Evolutionary conservation across 2,113 vertebrate species (phyloP).

Genomic region (Caranx melampygus): DNA sequence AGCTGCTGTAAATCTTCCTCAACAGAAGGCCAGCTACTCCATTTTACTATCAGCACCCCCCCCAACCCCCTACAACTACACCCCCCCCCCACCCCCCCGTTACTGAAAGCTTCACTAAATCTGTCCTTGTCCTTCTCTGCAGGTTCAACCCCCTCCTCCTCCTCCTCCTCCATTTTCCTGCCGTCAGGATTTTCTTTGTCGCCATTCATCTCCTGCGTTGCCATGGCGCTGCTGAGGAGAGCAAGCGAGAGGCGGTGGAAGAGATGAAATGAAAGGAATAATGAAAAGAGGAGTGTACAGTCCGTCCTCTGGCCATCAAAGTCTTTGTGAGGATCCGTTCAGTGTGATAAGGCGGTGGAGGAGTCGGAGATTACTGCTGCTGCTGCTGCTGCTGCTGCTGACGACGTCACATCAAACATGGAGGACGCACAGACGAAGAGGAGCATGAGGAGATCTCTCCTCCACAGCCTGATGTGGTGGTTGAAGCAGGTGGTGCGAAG

Average conservation of each 20-base stretch:
- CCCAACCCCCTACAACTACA: neutral
- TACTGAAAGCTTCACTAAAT: constrained; percentile 51
- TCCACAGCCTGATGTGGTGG: neutral
- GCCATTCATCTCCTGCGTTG: constrained; percentile 60
- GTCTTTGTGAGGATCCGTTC: constrained; percentile 32
- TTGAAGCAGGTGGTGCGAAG: neutral
- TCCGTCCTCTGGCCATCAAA: constrained; percentile 19
- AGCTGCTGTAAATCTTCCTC: constrained; percentile 36
- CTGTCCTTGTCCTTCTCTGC: constrained; percentile 39
- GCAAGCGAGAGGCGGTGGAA: constrained; percentile 32
- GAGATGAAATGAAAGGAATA: constrained; percentile 27
- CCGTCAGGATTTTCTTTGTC: constrained; percentile 59
- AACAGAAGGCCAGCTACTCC: constrained; percentile 2
- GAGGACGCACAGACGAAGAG: constrained; percentile 24
- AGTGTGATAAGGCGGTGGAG: constrained; percentile 12
- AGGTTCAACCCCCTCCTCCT: constrained; percentile 35
- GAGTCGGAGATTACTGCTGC: constrained; percentile 30
- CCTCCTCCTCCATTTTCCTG: constrained; percentile 50
- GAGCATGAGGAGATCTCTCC: constrained; percentile 38
- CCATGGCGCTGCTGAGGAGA: constrained; percentile 50
- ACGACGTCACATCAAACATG: constrained; percentile 17
- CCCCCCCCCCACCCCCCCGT: neutral
- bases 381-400: neutral
- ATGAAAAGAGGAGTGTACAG: constrained; percentile 23
- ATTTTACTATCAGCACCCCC: constrained; percentile 15